Evolutionary conservation across 2,113 vertebrate species (phyloP).

Genomic region (Taxidea taxus): DNA sequence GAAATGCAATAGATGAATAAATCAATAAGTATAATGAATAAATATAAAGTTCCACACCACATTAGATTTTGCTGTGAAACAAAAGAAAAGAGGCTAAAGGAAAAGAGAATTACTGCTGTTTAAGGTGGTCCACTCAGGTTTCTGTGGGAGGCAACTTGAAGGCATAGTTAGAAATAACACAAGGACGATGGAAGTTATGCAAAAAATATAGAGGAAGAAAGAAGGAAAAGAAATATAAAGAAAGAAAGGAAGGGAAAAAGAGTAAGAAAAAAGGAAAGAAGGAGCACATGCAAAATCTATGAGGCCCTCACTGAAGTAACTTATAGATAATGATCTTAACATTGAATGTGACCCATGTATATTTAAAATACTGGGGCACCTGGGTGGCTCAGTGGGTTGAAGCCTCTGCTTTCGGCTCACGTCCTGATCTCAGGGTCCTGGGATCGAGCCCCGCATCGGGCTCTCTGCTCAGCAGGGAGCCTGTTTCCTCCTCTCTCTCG

Average conservation of each 20-base stretch:
- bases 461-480: too few species aligned
- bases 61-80: not conserved
- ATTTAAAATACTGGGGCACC: not conserved
- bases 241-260: not conserved
- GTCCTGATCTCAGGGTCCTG: too few species aligned
- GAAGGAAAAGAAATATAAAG: not conserved
- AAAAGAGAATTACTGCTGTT: not conserved
- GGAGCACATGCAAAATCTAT: not conserved
- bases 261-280: not conserved
- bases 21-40: not conserved
- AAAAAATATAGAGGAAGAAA: not conserved
- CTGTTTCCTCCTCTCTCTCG: too few species aligned
- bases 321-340: not conserved
- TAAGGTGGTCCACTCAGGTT: not conserved
- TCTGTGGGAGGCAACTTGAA: not conserved
- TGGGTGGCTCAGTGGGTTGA: too few species aligned
- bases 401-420: too few species aligned
- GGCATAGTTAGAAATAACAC: not conserved
- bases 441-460: too few species aligned
- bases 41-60: not conserved
- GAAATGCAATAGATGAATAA: not conserved
- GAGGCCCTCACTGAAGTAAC: not conserved
- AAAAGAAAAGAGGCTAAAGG: not conserved
- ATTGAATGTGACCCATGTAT: not conserved
- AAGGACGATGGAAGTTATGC: not conserved